Conservation (phyloP, 2,888 invertebrate genomes). For the Drosophila borborema region DNA sequence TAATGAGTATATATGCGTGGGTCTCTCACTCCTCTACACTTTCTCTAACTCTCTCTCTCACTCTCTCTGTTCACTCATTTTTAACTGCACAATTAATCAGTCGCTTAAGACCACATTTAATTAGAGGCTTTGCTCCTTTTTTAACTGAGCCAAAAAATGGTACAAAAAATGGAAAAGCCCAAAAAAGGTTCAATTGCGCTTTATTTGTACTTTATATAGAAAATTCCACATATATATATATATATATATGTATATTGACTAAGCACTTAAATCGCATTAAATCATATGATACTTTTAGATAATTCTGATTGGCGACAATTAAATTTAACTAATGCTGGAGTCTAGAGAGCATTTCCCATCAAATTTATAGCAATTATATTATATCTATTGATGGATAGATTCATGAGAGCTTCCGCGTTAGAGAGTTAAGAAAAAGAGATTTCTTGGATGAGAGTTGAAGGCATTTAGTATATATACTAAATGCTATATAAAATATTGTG, state of each 20-base stretch:
- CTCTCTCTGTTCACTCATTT: slow-evolving; percentile 46
- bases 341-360: background rate
- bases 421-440: no score
- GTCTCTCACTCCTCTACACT: slow-evolving; percentile 28
- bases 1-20: slow-evolving; percentile 41
- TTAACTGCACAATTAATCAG: slow-evolving; percentile 75
- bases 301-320: background rate
- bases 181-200: slow-evolving; percentile 9
- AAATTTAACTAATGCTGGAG: background rate
- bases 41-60: background rate
- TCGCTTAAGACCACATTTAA: slow-evolving; percentile 69
- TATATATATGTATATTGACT: background rate
- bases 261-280: slow-evolving; percentile 9
- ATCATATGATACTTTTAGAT: background rate
- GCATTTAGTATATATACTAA: background rate
- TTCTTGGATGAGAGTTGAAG: no score
- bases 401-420: no score
- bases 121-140: slow-evolving; percentile 56
- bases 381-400: no score
- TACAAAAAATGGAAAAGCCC: slow-evolving; percentile 2
- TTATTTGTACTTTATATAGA: background rate
- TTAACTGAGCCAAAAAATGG: slow-evolving; percentile 22
- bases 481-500: background rate
- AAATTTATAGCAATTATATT: no score
- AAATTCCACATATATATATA: slow-evolving; percentile 5